A percentile compares a stretch with the other conserved stretches of the same genome.
Evolutionary conservation across 2,113 vertebrate genomes (phyloP).

Genomic region (Notothenia rossii): DNA sequence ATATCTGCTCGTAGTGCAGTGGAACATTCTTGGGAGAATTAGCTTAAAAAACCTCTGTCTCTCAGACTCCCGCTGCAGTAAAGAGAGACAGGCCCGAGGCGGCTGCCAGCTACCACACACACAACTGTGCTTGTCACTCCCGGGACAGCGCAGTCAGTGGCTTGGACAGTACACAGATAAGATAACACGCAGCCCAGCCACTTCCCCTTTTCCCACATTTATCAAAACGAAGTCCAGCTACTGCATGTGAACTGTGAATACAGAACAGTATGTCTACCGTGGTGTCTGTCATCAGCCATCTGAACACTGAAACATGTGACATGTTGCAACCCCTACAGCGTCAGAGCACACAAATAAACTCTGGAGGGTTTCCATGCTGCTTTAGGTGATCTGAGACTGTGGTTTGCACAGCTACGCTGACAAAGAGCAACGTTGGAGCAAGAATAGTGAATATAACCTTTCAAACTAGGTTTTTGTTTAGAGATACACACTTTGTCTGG

Average conservation of each 20-base stretch:
- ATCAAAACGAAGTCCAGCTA: slow-evolving; percentile 57
- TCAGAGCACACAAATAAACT: background rate
- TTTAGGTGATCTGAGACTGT: background rate
- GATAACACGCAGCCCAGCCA: slow-evolving; percentile 64
- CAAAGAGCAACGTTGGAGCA: background rate
- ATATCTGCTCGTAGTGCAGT: slow-evolving; percentile 29
- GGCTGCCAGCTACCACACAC: slow-evolving; percentile 66
- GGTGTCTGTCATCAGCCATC: slow-evolving; percentile 6
- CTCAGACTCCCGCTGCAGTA: slow-evolving; percentile 26
- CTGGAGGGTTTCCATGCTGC: background rate
- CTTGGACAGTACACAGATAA: slow-evolving; percentile 73
- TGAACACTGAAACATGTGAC: background rate
- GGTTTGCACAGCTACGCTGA: background rate
- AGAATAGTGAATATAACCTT: background rate
- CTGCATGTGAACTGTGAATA: slow-evolving; percentile 55
- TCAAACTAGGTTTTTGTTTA: background rate
- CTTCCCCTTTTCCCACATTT: slow-evolving; percentile 79
- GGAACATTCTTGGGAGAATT: slow-evolving; percentile 45
- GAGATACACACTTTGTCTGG: background rate
- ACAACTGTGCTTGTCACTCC: slow-evolving; percentile 76
- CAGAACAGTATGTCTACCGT: slow-evolving; percentile 9
- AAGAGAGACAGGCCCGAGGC: slow-evolving; percentile 28
- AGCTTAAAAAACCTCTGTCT: slow-evolving; percentile 44
- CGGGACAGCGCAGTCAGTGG: slow-evolving; percentile 52
- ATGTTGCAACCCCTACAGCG: background rate